phyloP scores from a whole-genome alignment of 2,888 invertebrate species.

The Protophormia terraenovae region DNA sequence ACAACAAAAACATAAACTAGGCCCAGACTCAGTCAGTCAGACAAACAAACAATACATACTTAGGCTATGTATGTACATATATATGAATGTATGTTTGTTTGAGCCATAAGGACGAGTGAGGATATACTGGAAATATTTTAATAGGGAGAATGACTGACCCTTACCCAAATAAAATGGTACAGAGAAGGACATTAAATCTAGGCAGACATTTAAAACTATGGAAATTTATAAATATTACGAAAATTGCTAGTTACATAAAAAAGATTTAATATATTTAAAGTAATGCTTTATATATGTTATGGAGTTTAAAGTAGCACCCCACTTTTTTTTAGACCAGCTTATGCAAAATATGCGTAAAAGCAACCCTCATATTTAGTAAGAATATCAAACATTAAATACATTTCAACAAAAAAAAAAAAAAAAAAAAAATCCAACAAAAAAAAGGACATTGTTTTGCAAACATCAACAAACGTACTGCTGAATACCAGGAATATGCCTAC shows the following conservation, averaged over 20 bases:
- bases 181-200: not conserved
- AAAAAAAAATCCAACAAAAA: not conserved
- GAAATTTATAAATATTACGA: not conserved
- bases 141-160: not conserved
- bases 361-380: slow-evolving; percentile 57
- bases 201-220: slow-evolving; percentile 4
- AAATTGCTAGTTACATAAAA: not conserved
- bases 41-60: slow-evolving; percentile 36
- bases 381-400: slow-evolving; percentile 66
- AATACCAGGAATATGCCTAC: slow-evolving; percentile 33
- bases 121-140: not conserved
- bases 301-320: not conserved
- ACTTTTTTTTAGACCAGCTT: not conserved
- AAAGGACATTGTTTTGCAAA: slow-evolving; percentile 55
- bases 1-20: too few relatives aligned
- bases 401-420: slow-evolving; percentile 21
- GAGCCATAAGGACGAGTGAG: too few relatives aligned
- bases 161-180: not conserved
- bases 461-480: slow-evolving; percentile 33
- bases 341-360: slow-evolving; percentile 47
- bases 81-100: too few relatives aligned
- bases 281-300: not conserved
- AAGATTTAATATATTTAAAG: slow-evolving; percentile 7
- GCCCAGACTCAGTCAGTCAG: slow-evolving; percentile 42
- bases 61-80: slow-evolving; percentile 8